These are phyloP conservation scores for Thymelicus sylvestris DNA, from an alignment of 2,888 invertebrate genomes.

Conservation along the genomic window DNA sequence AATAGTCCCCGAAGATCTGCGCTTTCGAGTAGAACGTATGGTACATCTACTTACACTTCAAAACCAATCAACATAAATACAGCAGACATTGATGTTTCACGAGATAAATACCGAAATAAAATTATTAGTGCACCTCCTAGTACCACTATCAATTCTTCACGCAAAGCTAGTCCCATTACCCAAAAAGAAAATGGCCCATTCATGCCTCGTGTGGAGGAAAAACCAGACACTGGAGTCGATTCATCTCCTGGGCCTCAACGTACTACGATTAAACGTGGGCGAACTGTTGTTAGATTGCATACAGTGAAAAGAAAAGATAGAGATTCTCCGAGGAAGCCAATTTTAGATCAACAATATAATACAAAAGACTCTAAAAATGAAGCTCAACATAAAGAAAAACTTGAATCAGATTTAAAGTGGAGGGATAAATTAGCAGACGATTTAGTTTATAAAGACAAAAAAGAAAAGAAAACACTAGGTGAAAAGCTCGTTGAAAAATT, in stretches of 20 bases:
- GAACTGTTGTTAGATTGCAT: constrained; percentile 90
- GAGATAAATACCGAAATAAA: constrained; percentile 84
- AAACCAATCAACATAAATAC: constrained; percentile 92
- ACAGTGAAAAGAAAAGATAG: constrained; percentile 84
- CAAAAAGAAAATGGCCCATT: constrained; percentile 69
- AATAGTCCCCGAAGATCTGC: constrained; percentile 75
- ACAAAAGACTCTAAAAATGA: constrained; percentile 32
- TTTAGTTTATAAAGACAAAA: constrained; percentile 74
- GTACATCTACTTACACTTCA: constrained; percentile 73
- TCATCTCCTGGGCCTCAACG: constrained; percentile 72
- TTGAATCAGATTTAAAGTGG: constrained; percentile 71
- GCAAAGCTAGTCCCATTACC: constrained; percentile 55
- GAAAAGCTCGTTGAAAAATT: constrained; percentile 91
- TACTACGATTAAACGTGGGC: constrained; percentile 88
- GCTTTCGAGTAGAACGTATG: constrained; percentile 78
- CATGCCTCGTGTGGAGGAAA: constrained; percentile 78
- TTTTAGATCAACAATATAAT: constrained; percentile 45
- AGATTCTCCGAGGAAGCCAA: constrained; percentile 74
- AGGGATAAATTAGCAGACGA: constrained; percentile 87
- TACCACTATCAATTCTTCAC: constrained; percentile 47
- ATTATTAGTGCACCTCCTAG: constrained; percentile 46
- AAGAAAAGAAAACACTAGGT: constrained; percentile 88
- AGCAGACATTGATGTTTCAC: constrained; percentile 93
- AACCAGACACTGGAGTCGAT: constrained; percentile 73
- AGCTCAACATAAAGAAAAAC: constrained; percentile 40